A percentile compares a stretch with the other conserved stretches of the same genome.
Evolutionary conservation across 2,888 invertebrate genomes (phyloP).

Genomic region (Himalopsyche japonica): DNA sequence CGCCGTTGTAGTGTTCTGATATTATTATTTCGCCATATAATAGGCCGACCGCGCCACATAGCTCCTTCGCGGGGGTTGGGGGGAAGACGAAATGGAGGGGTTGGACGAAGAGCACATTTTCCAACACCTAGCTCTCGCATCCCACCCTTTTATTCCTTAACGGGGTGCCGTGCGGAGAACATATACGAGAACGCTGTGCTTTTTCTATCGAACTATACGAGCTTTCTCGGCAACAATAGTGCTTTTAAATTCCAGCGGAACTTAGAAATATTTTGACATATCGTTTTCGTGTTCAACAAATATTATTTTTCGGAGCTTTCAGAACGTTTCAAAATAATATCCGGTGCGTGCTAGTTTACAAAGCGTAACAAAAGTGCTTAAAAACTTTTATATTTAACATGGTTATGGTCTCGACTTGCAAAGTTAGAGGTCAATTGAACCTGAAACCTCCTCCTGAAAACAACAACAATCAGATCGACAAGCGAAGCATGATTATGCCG

Average conservation of each 20-base stretch:
- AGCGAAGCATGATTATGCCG: constrained; percentile 22
- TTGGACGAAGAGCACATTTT: constrained; percentile 29
- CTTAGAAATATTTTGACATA: no score
- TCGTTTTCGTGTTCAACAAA: no score
- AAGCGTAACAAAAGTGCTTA: not conserved
- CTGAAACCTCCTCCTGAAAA: constrained; percentile 37
- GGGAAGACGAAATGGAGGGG: constrained; percentile 42
- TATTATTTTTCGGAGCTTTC: no score
- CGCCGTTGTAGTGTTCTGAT: no score
- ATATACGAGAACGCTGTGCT: constrained; percentile 59
- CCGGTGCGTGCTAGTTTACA: not conserved
- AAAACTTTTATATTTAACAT: constrained; percentile 11
- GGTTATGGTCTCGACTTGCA: constrained; percentile 40
- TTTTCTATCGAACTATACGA: constrained; percentile 47
- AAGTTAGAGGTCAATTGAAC: constrained; percentile 35
- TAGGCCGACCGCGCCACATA: not conserved
- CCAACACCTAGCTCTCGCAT: constrained; percentile 4
- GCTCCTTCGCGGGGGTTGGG: constrained; percentile 38
- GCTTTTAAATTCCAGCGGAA: not conserved
- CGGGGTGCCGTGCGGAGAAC: constrained; percentile 40
- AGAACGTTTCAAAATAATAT: not conserved
- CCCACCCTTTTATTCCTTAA: constrained; percentile 40
- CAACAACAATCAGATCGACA: constrained; percentile 35
- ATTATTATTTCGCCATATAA: not conserved
- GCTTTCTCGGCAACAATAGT: not conserved